Percentiles rank a stretch among this genome's conserved stretches.
These are phyloP conservation scores for Halisarca cf. caerulea DNA, from an alignment of 37 sponge, comb jelly and placozoan species.

Conservation along the genomic window DNA sequence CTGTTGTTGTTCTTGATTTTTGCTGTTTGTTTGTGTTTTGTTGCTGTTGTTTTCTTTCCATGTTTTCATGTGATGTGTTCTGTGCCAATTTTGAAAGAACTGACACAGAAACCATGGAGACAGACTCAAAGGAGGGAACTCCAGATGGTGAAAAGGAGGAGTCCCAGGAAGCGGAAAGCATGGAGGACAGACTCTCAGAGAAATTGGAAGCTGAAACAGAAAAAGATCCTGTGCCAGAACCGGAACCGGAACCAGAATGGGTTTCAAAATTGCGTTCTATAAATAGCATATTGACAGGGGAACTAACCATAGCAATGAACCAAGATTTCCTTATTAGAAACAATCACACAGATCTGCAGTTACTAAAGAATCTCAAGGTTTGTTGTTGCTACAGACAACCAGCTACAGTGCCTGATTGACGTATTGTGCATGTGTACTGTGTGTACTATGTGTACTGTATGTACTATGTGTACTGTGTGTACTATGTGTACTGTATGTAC, in stretches of 20 bases:
- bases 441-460: neutral
- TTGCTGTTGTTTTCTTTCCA: no score
- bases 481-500: no score
- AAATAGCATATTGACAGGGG: constrained; percentile 76
- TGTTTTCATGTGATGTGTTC: no score
- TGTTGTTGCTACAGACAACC: no score
- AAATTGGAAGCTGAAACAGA: neutral
- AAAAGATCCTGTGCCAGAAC: neutral
- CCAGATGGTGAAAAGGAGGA: neutral
- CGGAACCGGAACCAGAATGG: constrained; percentile 67
- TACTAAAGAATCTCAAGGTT: constrained; percentile 93
- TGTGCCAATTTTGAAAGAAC: no score
- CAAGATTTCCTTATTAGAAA: constrained; percentile 96
- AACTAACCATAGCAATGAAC: constrained; percentile 72
- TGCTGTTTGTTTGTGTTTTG: no score
- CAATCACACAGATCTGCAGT: constrained; percentile 88
- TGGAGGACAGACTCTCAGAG: neutral
- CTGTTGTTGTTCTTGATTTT: no score
- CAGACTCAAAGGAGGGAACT: no score
- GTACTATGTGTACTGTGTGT: no score
- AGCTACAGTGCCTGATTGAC: no score
- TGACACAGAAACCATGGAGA: no score
- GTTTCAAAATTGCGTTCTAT: constrained; percentile 44
- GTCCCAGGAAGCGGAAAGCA: neutral
- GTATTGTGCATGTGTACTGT: neutral